Percentiles rank a stretch among this genome's conserved stretches.
Evolutionary conservation across 2,113 vertebrate species (phyloP).

Genomic region (Illadopsis cleaveri): DNA sequence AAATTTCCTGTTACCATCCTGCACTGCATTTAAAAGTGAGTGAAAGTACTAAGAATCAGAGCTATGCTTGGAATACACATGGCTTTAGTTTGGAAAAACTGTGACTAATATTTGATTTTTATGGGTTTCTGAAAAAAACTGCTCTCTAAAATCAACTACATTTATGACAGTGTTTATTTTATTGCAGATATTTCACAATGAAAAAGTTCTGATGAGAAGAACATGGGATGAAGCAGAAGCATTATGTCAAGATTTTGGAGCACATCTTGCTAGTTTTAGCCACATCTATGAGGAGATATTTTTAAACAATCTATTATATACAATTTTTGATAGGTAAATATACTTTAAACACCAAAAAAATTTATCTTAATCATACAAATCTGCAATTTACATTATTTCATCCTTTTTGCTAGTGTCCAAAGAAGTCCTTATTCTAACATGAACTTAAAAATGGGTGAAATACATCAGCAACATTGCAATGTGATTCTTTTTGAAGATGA

Average conservation of each 20-base stretch:
- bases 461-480: neutral
- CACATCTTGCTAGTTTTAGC: constrained; percentile 90
- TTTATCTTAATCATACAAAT: neutral
- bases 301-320: constrained; percentile 83
- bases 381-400: neutral
- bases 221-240: constrained; percentile 91
- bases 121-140: neutral
- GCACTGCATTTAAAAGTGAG: neutral
- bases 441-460: neutral
- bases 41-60: neutral
- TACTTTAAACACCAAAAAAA: neutral
- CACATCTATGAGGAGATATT: constrained; percentile 88
- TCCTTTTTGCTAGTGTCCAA: neutral
- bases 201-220: constrained; percentile 91
- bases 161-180: neutral
- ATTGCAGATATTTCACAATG: constrained; percentile 90
- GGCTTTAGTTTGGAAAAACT: neutral
- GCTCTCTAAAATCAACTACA: neutral
- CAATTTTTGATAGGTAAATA: constrained; percentile 89
- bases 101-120: neutral
- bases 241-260: constrained; percentile 90
- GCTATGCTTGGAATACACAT: neutral
- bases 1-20: neutral
- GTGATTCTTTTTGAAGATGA: neutral
- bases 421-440: neutral